Percentiles rank a stretch among this genome's conserved stretches.
phyloP scores from a whole-genome alignment of 2,113 vertebrate species.

The Pao palembangensis region DNA sequence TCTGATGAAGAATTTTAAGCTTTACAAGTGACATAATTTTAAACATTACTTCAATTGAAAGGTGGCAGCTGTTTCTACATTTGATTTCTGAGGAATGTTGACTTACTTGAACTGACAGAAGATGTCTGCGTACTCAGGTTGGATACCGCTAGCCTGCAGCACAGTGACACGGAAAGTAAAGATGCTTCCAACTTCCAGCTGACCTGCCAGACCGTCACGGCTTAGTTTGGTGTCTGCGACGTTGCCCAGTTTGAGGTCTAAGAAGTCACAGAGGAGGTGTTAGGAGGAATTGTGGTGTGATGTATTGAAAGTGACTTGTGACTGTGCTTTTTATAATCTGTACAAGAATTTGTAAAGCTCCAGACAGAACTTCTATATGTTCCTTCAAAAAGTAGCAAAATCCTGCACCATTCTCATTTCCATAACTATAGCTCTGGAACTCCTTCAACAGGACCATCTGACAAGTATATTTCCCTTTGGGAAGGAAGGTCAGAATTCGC shows the following conservation, averaged over 20 bases:
- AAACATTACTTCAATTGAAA: neutral
- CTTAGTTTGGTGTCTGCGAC: conserved; percentile 84
- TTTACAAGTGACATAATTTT: neutral
- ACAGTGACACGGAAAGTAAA: conserved; percentile 98
- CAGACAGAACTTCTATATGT: conserved; percentile 11
- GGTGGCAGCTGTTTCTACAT: neutral
- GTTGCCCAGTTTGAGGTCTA: conserved; percentile 86
- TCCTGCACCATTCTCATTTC: conserved; percentile 29
- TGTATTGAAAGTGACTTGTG: conserved; percentile 16
- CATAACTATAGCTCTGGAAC: conserved; percentile 40
- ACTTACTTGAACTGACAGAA: conserved; percentile 99
- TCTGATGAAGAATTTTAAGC: neutral
- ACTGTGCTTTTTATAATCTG: conserved; percentile 5
- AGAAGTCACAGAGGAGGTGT: conserved; percentile 28
- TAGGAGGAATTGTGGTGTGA: neutral
- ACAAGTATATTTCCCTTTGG: conserved; percentile 15
- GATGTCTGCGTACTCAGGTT: conserved; percentile 92
- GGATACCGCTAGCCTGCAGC: conserved; percentile 89
- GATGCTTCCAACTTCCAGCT: conserved; percentile 90
- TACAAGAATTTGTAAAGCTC: conserved; percentile 11
- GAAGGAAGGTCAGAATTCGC: conserved; percentile 33
- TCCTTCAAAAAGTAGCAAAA: conserved; percentile 29
- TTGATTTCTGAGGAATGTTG: neutral
- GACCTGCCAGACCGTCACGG: conserved; percentile 79
- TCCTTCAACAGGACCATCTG: conserved; percentile 62